Evolutionary conservation across 1,140 invertebrate species (phyloP).

Genomic region (Lepidurus couesii): DNA sequence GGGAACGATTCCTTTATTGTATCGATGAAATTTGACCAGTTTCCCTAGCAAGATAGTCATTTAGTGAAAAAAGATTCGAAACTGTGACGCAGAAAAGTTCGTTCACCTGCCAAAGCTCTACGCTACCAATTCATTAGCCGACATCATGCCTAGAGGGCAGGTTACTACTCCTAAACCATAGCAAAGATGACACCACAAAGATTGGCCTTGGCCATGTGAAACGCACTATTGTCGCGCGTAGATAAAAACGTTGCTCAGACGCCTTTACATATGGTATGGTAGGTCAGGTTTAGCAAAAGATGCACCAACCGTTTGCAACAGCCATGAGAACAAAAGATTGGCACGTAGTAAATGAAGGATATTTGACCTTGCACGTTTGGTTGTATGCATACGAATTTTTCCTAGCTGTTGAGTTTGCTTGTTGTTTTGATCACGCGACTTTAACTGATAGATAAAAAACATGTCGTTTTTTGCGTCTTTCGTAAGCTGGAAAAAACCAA

Average conservation of each 20-base stretch:
- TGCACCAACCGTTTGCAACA: background rate
- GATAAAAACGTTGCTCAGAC: slow-evolving; percentile 15
- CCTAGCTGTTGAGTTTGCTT: background rate
- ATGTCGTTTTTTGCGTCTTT: background rate
- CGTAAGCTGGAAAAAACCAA: background rate
- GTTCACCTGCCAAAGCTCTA: background rate
- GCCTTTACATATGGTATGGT: background rate
- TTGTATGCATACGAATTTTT: background rate
- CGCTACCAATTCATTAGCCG: background rate
- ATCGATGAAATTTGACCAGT: no score
- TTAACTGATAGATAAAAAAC: background rate
- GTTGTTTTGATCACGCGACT: background rate
- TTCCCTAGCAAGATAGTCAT: no score
- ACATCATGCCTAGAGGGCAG: slow-evolving; percentile 11
- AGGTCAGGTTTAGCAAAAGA: background rate
- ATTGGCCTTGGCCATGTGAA: background rate
- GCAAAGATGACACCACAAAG: slow-evolving; percentile 17
- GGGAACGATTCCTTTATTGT: no score
- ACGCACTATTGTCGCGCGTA: background rate
- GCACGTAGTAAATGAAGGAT: background rate
- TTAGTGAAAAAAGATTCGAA: background rate
- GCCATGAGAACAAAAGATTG: background rate
- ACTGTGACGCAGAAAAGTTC: background rate
- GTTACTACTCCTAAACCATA: slow-evolving; percentile 3
- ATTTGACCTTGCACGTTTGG: background rate